Evolutionary conservation across 2,797 vertebrate genomes (phyloP), one percentile per base, ranked within the genome.

Genomic region (Sebastes hubbsi): DNA sequence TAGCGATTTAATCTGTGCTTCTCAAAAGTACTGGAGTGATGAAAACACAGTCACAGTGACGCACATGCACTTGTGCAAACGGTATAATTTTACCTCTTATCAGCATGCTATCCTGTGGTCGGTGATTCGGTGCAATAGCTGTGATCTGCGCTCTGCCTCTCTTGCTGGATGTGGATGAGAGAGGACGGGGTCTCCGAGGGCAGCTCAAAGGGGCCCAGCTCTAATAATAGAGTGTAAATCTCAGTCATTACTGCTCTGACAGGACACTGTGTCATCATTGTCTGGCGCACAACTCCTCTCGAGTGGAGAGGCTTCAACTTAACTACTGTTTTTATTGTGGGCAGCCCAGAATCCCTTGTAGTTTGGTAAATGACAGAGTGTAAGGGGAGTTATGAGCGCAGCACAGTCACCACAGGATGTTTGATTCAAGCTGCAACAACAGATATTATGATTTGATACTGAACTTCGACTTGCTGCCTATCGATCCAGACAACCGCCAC

Each of bases 181-280:
- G 89, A 88, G 83, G 84, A 88, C 73, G 86, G 92, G 91, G 91
- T 92, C 93, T 93, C 91, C 7, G 29, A 87, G 88, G 92, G 89
- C 88, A 85, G 75, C 85, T 89, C 88, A 86, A 87, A 88, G 88
- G 89, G 93, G 91, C 92, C 90, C 84, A 69, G 89, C 85, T 94
- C 92, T 94, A 94, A 95, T 94, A 95, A 95, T 92, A 94, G 93
- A 92, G 93, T 89, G 90, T 91, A 92, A 92, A 94, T 93, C 92
- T 92, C 90, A 92, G 91, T 94, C 92, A 94, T 95, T 93, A 94
- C 91, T 87, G 85, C 88, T 89, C 87, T 94, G 93, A 94, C 94
- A 92, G 90, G 85, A 89, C 91, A 90, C 84, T 91, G 88, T 94
- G 92, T 94, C 93, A 95, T 91, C 90, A 91, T 92, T 91, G 91